phyloP scores from a whole-genome alignment of 2,113 vertebrate species.

The Engraulis encrasicolus region DNA sequence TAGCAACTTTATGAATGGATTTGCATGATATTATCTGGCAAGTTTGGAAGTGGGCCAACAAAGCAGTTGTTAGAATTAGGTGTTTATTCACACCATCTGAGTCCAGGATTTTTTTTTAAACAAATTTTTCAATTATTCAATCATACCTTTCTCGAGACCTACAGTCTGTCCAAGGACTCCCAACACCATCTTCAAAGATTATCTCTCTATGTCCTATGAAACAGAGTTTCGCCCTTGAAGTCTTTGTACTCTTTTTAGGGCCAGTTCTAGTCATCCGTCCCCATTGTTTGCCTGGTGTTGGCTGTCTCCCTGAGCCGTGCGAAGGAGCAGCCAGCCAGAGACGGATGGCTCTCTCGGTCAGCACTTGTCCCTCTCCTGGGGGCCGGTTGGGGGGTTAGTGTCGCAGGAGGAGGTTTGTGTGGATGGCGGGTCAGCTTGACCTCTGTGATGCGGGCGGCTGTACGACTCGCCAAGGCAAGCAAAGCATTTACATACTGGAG shows the following conservation, averaged over 20 bases:
- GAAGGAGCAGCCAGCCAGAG: not conserved
- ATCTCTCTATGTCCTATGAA: not conserved
- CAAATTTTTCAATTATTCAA: no score
- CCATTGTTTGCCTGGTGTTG: not conserved
- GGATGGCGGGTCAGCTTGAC: constrained; percentile 52
- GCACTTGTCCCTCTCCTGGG: constrained; percentile 24
- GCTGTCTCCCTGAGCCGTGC: not conserved
- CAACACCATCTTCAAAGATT: not conserved
- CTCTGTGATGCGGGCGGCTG: constrained; percentile 38
- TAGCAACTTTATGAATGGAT: no score
- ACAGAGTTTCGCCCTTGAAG: not conserved
- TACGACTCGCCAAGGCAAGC: constrained; percentile 34
- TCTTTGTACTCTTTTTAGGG: not conserved
- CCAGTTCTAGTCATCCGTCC: not conserved
- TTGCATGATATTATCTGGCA: no score
- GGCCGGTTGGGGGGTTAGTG: no score
- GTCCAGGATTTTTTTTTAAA: no score
- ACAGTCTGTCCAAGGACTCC: no score
- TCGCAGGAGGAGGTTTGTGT: constrained; percentile 28
- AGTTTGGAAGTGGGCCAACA: no score
- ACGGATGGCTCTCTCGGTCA: not conserved
- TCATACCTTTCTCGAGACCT: no score
- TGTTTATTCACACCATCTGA: no score
- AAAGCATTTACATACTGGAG: constrained; percentile 47
- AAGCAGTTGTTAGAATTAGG: no score